These are phyloP conservation scores for Corythornis vintsioides DNA, from an alignment of 2,113 vertebrate genomes.

Conservation along the genomic window DNA sequence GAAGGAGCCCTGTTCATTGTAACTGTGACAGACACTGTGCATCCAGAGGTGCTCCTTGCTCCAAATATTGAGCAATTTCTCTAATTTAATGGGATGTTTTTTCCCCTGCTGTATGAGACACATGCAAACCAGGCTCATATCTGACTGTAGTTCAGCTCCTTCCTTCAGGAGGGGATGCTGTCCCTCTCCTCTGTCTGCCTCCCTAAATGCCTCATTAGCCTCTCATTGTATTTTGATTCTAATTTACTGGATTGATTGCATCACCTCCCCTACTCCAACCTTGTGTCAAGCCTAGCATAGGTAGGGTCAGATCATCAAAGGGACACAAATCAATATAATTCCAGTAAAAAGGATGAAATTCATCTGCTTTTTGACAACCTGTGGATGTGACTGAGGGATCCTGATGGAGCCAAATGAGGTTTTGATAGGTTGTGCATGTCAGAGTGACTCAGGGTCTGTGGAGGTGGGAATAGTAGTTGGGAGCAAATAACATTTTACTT, in stretches of 20 bases:
- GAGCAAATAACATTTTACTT: neutral
- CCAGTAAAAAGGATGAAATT: neutral
- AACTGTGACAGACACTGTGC: accelerated
- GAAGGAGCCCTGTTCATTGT: neutral
- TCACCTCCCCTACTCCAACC: neutral
- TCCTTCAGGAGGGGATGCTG: neutral
- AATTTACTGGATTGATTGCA: neutral
- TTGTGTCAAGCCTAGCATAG: neutral
- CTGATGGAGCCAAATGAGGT: neutral
- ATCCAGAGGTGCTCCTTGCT: neutral
- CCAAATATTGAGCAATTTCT: neutral
- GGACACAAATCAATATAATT: neutral
- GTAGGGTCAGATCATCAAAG: neutral
- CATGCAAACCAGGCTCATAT: neutral
- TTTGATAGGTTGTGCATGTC: neutral
- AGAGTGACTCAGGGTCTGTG: constrained; percentile 15
- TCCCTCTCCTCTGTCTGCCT: neutral
- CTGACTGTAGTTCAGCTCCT: neutral
- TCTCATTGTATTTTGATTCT: neutral
- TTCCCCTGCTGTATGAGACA: neutral
- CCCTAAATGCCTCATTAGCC: neutral
- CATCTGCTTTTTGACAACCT: neutral
- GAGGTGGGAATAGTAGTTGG: neutral
- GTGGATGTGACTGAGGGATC: neutral
- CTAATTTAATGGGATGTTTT: neutral